Conservation (phyloP, 2,113 vertebrate species). For the Hippocampus comes region DNA sequence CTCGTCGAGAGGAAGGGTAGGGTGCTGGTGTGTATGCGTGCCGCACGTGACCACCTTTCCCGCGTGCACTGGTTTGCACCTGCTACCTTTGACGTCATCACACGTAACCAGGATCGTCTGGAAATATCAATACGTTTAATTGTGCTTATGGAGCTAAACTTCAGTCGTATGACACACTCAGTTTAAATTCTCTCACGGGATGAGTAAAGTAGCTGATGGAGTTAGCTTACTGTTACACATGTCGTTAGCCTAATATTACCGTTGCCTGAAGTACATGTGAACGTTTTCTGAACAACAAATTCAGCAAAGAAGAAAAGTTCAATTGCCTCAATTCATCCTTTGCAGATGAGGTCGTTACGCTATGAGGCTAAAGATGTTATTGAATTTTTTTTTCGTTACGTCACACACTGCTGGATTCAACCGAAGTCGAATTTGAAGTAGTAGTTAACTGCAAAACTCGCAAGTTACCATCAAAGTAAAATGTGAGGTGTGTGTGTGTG, state of each 20-base stretch:
- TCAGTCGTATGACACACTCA: background rate
- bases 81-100: background rate
- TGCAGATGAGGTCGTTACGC: background rate
- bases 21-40: too few relatives aligned
- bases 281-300: background rate
- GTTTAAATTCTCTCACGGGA: background rate
- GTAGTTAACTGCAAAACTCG: background rate
- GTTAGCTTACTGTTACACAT: background rate
- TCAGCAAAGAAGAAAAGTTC: background rate
- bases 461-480: background rate
- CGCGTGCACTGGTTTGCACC: background rate
- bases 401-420: too few relatives aligned
- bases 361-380: too few relatives aligned
- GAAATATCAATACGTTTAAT: background rate
- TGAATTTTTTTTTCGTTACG: background rate
- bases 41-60: background rate
- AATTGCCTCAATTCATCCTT: background rate
- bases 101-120: background rate
- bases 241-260: background rate
- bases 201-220: background rate
- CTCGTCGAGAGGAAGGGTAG: background rate
- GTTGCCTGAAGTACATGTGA: background rate
- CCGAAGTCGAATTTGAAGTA: background rate
- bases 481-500: background rate
- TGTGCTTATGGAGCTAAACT: background rate